Evolutionary conservation across 2,888 invertebrate genomes (phyloP), one percentile per base, ranked within the genome.

Genomic region (Coelogynopora nodosa): DNA sequence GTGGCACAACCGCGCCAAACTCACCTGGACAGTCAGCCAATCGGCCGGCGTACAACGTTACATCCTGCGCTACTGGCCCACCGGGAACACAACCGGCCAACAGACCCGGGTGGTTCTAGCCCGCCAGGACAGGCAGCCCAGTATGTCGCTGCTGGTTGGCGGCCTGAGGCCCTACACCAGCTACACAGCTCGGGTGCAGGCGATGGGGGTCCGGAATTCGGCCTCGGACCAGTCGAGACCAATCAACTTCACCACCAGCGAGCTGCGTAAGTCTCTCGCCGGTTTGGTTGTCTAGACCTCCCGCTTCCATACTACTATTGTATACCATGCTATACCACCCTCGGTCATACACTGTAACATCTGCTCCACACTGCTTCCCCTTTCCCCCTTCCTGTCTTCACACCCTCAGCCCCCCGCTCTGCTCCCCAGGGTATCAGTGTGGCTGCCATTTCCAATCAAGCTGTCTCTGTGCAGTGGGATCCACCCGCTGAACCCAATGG

Each of bases 401-500:
- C n/a, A 1, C 30, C 31, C 27, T 5, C 30, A 84, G 84, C 84
- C 23, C 84, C 84, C 5, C 2, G 67, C 67, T 30, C 84, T 5
- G 10, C 84, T 5, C 84, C 84, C 1, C 31, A 5, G 2, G 18
- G n/a, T 23, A 67, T 84, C 23, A 18, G 67, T 5, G 27, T 84
- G 1, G 0, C 30, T 2, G 30, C 84, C 28, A 84, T 84, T 84
- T 84, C 84, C 1, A 84, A 84, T 23, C 23, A 49, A 1, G 84
- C 84, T n/a, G 49, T 84, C 18, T 49, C 67, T 5, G 31, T 84
- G 18, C 26, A 27, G 2, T 84, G 84, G 84, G 84, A 84, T 67
- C 84, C 84, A 31, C 84, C 84, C 2, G 84, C 31, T 2, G 28
- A 31, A 49, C 84, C 84, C 30, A 84, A 84, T 84, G 84, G 84